Evolutionary conservation across 2,888 invertebrate species (phyloP).

Genomic region (Drosophila lacicola): DNA sequence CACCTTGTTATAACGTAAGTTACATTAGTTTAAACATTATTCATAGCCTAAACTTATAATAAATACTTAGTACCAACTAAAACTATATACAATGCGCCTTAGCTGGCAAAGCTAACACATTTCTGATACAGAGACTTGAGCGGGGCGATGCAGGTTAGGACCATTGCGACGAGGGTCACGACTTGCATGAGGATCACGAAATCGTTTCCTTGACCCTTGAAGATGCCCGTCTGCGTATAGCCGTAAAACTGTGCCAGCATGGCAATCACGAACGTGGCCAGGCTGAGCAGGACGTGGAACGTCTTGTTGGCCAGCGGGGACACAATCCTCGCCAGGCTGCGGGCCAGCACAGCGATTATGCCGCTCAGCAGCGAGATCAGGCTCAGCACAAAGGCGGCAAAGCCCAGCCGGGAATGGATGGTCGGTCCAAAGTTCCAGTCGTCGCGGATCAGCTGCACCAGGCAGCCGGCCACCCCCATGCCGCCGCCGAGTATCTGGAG

Average conservation of each 20-base stretch:
- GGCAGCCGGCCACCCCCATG: conserved; percentile 76
- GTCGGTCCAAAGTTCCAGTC: conserved; percentile 61
- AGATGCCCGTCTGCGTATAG: conserved; percentile 71
- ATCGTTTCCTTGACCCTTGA: conserved; percentile 60
- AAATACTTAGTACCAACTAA: conserved; percentile 8
- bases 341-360: conserved; percentile 65
- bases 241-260: conserved; percentile 81
- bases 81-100: conserved; percentile 3
- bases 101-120: conserved; percentile 43
- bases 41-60: not conserved
- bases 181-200: conserved; percentile 72
- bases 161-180: conserved; percentile 70
- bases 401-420: conserved; percentile 64
- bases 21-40: not conserved
- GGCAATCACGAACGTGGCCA: conserved; percentile 74
- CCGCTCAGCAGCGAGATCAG: conserved; percentile 76
- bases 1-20: not conserved
- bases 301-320: conserved; percentile 79
- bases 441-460: conserved; percentile 70
- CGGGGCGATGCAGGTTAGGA: conserved; percentile 75
- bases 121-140: conserved; percentile 75
- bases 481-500: conserved; percentile 74
- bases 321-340: conserved; percentile 44
- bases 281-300: conserved; percentile 75
- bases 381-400: conserved; percentile 77